These are phyloP conservation scores for Bryconaethiops microstoma DNA, from an alignment of 2,797 vertebrate species.

Conservation along the genomic window DNA sequence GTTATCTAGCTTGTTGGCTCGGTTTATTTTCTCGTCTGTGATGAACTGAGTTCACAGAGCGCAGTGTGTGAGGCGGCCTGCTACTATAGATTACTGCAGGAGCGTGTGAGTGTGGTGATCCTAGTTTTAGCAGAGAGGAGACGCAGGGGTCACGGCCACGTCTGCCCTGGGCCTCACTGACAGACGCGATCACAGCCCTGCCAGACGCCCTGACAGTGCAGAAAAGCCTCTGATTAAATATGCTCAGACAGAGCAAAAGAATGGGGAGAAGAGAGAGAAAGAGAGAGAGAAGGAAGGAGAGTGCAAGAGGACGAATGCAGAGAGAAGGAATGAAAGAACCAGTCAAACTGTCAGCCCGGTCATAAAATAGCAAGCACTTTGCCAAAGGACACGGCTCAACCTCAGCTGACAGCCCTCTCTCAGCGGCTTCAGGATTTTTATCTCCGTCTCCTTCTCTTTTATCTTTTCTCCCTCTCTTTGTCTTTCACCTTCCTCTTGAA, in stretches of 20 bases:
- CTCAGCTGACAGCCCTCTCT: conserved; percentile 67
- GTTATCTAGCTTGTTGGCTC: too few species aligned
- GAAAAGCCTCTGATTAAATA: conserved; percentile 73
- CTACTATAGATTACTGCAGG: not conserved
- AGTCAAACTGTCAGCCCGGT: conserved; percentile 76
- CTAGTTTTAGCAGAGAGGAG: conserved; percentile 39
- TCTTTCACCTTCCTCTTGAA: conserved; percentile 7
- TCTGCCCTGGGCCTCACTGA: conserved; percentile 59
- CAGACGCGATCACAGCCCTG: conserved; percentile 53
- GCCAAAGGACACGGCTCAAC: conserved; percentile 69
- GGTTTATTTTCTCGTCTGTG: conserved; percentile 18
- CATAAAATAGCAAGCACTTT: conserved; percentile 68
- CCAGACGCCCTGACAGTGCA: conserved; percentile 61
- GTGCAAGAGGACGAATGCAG: conserved; percentile 39
- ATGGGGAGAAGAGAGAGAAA: conserved; percentile 39
- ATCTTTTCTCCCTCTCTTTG: conserved; percentile 12
- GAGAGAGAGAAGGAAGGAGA: conserved; percentile 25
- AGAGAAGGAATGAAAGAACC: conserved; percentile 50
- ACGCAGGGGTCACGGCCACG: conserved; percentile 65
- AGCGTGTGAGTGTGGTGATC: conserved; percentile 11
- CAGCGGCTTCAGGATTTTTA: conserved; percentile 14
- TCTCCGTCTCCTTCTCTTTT: not conserved
- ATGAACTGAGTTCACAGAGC: conserved; percentile 17
- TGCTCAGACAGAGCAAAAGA: conserved; percentile 48
- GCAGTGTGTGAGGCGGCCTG: not conserved